phyloP scores from a whole-genome alignment of 2,797 vertebrate genomes.

The Sitta carolinensis region DNA sequence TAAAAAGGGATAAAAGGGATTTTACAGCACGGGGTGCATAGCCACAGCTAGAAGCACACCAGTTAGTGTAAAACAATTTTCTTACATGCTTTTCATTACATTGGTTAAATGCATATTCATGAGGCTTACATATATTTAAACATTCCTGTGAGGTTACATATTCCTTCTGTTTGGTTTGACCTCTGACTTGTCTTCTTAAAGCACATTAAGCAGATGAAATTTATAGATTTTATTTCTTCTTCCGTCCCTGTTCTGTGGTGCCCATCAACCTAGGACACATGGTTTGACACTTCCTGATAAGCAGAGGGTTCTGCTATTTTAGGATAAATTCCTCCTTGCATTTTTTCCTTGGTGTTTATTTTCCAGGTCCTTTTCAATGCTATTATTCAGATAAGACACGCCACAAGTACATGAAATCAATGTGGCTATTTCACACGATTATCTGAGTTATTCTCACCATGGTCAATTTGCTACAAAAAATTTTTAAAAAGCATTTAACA shows the following conservation, averaged over 20 bases:
- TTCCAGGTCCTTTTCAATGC: too few species aligned
- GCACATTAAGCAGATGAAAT: neutral
- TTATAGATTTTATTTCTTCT: neutral
- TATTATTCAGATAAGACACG: neutral
- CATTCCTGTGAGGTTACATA: too few species aligned
- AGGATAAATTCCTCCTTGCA: neutral
- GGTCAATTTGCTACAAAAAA: neutral
- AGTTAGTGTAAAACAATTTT: neutral
- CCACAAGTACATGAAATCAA: neutral
- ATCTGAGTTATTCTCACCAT: neutral
- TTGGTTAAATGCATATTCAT: neutral
- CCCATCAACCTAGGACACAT: too few species aligned
- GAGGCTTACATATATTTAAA: neutral
- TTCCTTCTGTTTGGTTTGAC: neutral
- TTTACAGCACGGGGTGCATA: neutral
- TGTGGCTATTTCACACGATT: neutral
- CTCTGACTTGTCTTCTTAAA: neutral
- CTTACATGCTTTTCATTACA: neutral
- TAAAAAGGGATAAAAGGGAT: neutral
- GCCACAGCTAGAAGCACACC: neutral
- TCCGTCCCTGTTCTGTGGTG: neutral
- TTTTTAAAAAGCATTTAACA: neutral
- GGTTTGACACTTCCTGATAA: neutral
- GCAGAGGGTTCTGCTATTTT: too few species aligned
- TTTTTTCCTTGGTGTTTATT: neutral